Base-by-base conservation (phyloP, 2,888 invertebrate genomes). In the Matsumyia berberina region DNA sequence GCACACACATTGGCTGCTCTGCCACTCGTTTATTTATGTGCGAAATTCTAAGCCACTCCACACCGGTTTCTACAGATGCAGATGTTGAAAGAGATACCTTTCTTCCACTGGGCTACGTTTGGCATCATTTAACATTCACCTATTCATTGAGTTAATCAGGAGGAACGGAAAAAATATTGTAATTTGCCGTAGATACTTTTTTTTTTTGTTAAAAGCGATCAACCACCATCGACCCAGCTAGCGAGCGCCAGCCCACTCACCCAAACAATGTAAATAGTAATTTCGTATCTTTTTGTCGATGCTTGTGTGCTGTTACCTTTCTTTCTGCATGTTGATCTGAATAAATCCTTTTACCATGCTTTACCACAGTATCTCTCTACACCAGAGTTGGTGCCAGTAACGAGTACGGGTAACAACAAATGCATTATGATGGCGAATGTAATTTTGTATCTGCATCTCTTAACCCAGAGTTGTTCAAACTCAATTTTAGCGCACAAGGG, bases 41-140 rank as follows among this genome's bases (percentile, higher is more conserved):
- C 60, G 72, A 82, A 82, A 66, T 60, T 82, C 78, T 60, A 82
- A 67, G 66, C 78, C 78, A 46, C 15, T 35, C 31, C 66, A 53
- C 78, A 78, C 62, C 78, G 82, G 82, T 82, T 78, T 66, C 42
- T 55, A 5, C 66, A 78, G 31, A 64, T 77, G 72, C 78, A 72
- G 60, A 66, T 78, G 66, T 37, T 55, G 51, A 70, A 57, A 81
- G 70, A 77, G 64, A 70, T 57, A 17, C 35, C 53, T 37, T 44
- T 35, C 9, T 8, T 19, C 12, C 4, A 19, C n/a, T 62, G 58
- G 64, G 39, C 44, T 35, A 31, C 62, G 73, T 74, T 74, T 79
- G 79, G 83, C 73, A 79, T 83, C 73, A 57, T 79, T 79, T 83
- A 73, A 69, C 83, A 73, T 83, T 79, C 79, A 83, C 79, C 79